Evolutionary conservation across 1,140 invertebrate species (phyloP), one percentile per base, ranked within the genome.

Genomic region (Stegodyphus dumicola): DNA sequence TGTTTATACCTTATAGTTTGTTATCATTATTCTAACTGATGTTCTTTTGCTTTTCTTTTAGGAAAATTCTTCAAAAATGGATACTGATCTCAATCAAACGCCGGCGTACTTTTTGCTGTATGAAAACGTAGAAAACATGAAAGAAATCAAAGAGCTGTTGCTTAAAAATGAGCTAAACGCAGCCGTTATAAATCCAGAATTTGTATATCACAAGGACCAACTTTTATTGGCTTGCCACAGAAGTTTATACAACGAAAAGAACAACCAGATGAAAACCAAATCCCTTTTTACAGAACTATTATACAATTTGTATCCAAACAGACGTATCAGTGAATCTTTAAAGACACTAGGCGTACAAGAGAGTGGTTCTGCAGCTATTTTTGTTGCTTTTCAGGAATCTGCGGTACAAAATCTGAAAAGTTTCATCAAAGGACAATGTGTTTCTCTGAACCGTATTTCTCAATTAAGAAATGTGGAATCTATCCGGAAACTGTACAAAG

Each of bases 71-170:
- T 3, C 33, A 33, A 1, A 33, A 33, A 33, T 33, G 33, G 33
- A 3, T 33, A 33, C 33, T 33, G 33, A 33, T 33, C 33, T 33
- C 33, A 33, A 33, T 33, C 33, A 33, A 33, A 3, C 3, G 33
- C 33, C 33, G 33, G 33, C 33, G 33, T 33, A 33, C 33, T 60
- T 75, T 7, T 11, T 83, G 11, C 51, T 67, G 5, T 83, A 49
- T 49, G 49, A 83, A 75, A 51, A 49, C 17, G 75, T 83, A n/a
- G 18, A 75, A 66, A 83, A 83, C 49, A 83, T 83, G 70, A 75
- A 66, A 18, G 71, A 83, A 65, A 74, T 83, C 5, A 83, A 83
- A 54, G 56, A 83, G 4, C 49, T 53, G 18, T 48, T 83, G 15
- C 6, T 75, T 6, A 74, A 75, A 66, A 67, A 56, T 2, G 9